Evolutionary conservation across 2,797 vertebrate species (phyloP).

Genomic region (Muscicapa striata): DNA sequence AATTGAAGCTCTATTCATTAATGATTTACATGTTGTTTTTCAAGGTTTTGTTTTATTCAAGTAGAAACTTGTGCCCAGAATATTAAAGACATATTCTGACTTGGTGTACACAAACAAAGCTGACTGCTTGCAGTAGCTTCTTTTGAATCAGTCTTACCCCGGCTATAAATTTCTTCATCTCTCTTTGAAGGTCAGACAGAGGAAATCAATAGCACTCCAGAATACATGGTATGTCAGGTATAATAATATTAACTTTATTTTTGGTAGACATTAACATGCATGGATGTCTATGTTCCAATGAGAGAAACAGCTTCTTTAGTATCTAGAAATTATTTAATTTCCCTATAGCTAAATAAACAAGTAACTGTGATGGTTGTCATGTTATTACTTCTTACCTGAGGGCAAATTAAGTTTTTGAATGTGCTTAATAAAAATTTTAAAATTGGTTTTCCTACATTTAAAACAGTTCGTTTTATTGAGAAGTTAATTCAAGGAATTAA

Average conservation of each 20-base stretch:
- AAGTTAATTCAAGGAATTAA: background rate
- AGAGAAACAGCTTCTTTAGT: background rate
- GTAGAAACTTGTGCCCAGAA: conserved; percentile 31
- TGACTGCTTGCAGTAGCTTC: background rate
- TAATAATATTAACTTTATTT: background rate
- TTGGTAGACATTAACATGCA: background rate
- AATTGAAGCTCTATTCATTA: conserved; percentile 56
- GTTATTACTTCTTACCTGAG: background rate
- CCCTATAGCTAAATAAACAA: background rate
- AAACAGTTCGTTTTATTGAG: background rate
- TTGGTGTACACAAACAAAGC: background rate
- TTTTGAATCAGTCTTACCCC: background rate
- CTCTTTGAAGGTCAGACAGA: background rate
- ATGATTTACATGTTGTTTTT: conserved; percentile 63
- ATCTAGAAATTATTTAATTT: background rate
- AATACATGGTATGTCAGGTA: background rate
- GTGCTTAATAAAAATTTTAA: background rate
- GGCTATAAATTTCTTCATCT: background rate
- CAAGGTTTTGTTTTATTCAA: conserved; percentile 54
- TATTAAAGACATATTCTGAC: conserved; percentile 42
- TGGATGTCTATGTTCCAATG: background rate
- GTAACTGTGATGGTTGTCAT: background rate
- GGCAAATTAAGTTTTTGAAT: background rate
- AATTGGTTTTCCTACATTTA: background rate
- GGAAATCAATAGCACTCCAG: background rate